Evolutionary conservation across 2,113 vertebrate species (phyloP), one percentile per base, ranked within the genome.

Genomic region (Lipophrys pholis): DNA sequence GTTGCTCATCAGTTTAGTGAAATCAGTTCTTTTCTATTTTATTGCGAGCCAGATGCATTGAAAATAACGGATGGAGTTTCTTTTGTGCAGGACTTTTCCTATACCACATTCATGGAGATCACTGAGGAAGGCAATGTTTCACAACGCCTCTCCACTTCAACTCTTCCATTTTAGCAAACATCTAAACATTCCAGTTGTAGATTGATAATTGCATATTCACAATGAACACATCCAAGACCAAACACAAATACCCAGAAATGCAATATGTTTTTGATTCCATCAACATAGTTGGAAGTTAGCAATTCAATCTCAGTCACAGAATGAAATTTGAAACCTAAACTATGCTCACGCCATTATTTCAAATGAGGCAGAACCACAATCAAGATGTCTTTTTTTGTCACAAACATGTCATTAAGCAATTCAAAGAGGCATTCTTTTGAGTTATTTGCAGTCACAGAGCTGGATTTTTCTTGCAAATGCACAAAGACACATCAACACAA

Each of bases 11-110:
- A 49, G 48, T 62, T 35, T 42, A 40, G 61, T 70, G 83, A 87
- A 87, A 87, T 86, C 5, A 55, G 46, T 67, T 72, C 69, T 75
- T 83, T 67, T 36, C 69, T 77, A 75, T 83, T 70, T 69, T 74
- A 84, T 86, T 46, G 63, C 78, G 71, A 73, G 60, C 46, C 76
- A 67, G 75, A 41, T 63, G 38, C 38, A 81, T 49, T 9, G 42
- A 76, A 80, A 76, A 76, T 64, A 88, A 74, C 51, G 60, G 68
- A 71, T 60, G 59, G 51, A 15, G 53, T 52, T 69, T 69, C 69
- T 50, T 61, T 73, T 80, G 61, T 72, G 73, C 51, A 40, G 76
- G 73, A 76, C 61, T 78, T 73, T 73, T 87, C 82, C 54, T 16
- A 2, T 36, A 4, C 21, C 0, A 81, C 72, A 81, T 84, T 76